These are phyloP conservation scores for Dromiciops gliroides DNA, from an alignment of 2,113 vertebrate genomes.

Conservation along the genomic window DNA sequence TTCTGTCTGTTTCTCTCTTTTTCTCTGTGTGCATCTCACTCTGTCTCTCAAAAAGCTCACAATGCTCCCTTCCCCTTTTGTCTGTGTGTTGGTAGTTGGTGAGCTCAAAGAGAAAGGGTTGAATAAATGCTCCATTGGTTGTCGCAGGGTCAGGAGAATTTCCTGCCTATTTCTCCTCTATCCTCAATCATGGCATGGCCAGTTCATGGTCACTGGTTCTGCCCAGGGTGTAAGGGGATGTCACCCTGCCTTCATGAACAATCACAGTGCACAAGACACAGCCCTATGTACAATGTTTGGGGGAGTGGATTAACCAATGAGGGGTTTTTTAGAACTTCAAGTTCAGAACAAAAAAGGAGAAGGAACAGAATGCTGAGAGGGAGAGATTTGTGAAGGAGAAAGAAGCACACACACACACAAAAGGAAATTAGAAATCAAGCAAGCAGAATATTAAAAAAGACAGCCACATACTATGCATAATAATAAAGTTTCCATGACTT, in stretches of 20 bases:
- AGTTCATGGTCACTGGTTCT: background rate
- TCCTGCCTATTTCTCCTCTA: background rate
- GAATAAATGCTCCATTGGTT: background rate
- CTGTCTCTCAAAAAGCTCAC: background rate
- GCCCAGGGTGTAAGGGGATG: background rate
- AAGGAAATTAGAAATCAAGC: slow-evolving; percentile 69
- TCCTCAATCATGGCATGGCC: background rate
- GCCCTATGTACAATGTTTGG: background rate
- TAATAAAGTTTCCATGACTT: slow-evolving; percentile 31
- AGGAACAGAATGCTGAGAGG: slow-evolving; percentile 25
- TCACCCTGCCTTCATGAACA: background rate
- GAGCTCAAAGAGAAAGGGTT: slow-evolving; percentile 26
- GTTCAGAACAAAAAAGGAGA: slow-evolving; percentile 22
- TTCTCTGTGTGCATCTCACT: background rate
- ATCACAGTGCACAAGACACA: fast-evolving
- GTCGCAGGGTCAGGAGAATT: background rate
- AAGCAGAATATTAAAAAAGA: slow-evolving; percentile 55
- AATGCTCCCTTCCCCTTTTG: background rate
- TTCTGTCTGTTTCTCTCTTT: too few species aligned
- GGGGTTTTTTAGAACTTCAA: slow-evolving; percentile 1
- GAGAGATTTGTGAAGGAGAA: slow-evolving; percentile 63
- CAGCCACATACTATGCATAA: background rate
- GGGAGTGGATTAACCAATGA: background rate
- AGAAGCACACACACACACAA: background rate
- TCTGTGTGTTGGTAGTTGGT: background rate